Base-by-base conservation (phyloP, 2,113 vertebrate genomes). In the Grantiella picta region DNA sequence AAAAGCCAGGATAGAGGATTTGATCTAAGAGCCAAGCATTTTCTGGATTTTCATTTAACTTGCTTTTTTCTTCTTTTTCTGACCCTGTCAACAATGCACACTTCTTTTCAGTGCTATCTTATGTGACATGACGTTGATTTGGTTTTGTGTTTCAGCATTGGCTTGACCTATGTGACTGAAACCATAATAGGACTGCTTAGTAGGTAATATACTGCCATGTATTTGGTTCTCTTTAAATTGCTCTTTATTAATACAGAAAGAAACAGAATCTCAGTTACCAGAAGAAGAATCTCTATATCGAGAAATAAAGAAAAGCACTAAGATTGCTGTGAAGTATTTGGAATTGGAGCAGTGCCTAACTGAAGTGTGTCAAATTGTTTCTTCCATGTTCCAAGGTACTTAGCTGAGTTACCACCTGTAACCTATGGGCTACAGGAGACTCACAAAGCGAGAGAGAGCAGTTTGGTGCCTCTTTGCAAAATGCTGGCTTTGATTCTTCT, bases 381-480 rank as follows among this genome's bases (percentile, higher is more conserved):
- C 96, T 73, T 89, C 95, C n/a, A 49, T 85, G 7, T 94, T 99
- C 36, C 97, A 89, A 99, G 99, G 99, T 99, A 97, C 45, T 72
- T 52, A 16, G 3, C 53, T 70, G 68, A 12, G 29, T 59, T 78
- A 13, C 36, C 76, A 11, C 5, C 12, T 27, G 5, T 27, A 81
- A 78, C 10, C 25, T 59, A 18, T 7, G 6, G 25, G 12, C 60
- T 60, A 17, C 9, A 70, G 40, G 18, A 76, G 16, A 63, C 20
- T 20, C 21, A 29, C 36, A 45, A 57, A 79, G 53, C 20, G 24
- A 53, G 38, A 38, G 15, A 33, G 59, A 31, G 15, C 12, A 73
- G 2, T 45, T 85, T 57, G 33, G 2, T 66, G 3, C 54, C 11
- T 57, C 38, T 28, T 57, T 28, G 52, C 33, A 54, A 66, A 90